phyloP scores from a whole-genome alignment of 2,113 vertebrate genomes.

The Embiotoca jacksoni region DNA sequence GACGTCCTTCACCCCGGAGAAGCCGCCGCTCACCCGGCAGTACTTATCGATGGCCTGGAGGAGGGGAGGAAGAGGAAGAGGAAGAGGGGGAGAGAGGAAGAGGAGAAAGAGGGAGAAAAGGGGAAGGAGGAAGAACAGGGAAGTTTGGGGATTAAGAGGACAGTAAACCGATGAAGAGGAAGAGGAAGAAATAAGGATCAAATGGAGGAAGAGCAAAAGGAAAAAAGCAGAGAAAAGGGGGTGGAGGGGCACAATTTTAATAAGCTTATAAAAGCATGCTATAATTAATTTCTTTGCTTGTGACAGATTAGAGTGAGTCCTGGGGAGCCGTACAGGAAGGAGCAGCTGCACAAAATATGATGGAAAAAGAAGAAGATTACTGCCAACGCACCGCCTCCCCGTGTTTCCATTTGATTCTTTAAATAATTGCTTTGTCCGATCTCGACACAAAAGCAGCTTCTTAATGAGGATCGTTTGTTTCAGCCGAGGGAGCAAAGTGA shows the following conservation, averaged over 20 bases:
- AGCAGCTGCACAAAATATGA: slow-evolving; percentile 20
- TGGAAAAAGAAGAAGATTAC: slow-evolving; percentile 44
- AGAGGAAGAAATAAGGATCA: neutral
- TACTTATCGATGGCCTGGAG: slow-evolving; percentile 96
- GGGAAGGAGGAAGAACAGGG: neutral
- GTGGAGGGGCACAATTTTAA: slow-evolving; percentile 47
- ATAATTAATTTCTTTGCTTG: slow-evolving; percentile 71
- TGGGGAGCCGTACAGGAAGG: slow-evolving; percentile 49
- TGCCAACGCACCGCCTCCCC: slow-evolving; percentile 10
- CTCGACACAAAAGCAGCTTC: slow-evolving; percentile 13
- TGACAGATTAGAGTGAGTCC: slow-evolving; percentile 71
- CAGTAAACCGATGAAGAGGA: neutral
- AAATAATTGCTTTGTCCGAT: neutral
- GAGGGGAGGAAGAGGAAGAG: neutral
- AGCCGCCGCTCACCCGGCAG: slow-evolving; percentile 95
- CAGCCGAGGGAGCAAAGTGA: no score
- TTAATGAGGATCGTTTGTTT: slow-evolving; percentile 8
- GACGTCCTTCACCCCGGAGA: slow-evolving; percentile 98
- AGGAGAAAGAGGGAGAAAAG: neutral
- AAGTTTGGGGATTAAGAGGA: neutral
- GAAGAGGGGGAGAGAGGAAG: neutral
- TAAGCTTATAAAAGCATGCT: slow-evolving; percentile 65
- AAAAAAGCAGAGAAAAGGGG: slow-evolving; percentile 18
- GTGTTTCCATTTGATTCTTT: slow-evolving; percentile 28
- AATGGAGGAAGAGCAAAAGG: neutral